Conservation (phyloP, 1,140 invertebrate genomes). For the Pantala flavescens region DNA sequence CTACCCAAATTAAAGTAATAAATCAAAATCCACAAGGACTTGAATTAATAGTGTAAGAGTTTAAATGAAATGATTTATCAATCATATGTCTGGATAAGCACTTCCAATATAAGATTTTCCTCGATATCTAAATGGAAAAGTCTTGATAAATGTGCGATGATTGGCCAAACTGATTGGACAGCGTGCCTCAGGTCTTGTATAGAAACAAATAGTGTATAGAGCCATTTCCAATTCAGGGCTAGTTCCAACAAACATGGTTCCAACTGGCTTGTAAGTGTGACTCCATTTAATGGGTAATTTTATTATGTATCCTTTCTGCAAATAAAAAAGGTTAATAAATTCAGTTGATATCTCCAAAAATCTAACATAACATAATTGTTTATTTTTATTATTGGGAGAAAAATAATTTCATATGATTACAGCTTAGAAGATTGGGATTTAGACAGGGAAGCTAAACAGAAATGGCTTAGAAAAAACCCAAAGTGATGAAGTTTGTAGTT, state of each 20-base stretch:
- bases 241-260: slow-evolving; percentile 76
- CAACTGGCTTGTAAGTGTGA: slow-evolving; percentile 61
- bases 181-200: slow-evolving; percentile 52
- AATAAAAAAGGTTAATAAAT: slow-evolving; percentile 24
- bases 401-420: too few relatives aligned
- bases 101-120: slow-evolving; percentile 68
- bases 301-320: slow-evolving; percentile 65
- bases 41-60: too few relatives aligned
- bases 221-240: slow-evolving; percentile 89
- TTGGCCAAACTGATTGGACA: slow-evolving; percentile 62
- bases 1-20: too few relatives aligned
- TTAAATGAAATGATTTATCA: too few relatives aligned
- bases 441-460: too few relatives aligned
- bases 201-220: slow-evolving; percentile 76
- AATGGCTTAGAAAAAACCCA: too few relatives aligned
- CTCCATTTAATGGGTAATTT: slow-evolving; percentile 67
- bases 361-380: neutral
- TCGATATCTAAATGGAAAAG: slow-evolving; percentile 57
- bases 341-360: neutral
- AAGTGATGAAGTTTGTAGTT: too few relatives aligned
- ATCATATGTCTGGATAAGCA: slow-evolving; percentile 64
- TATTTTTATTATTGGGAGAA: too few relatives aligned
- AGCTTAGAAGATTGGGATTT: too few relatives aligned
- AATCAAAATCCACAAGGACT: too few relatives aligned
- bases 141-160: slow-evolving; percentile 57